Percentiles rank a stretch among this genome's conserved stretches.
Evolutionary conservation across 2,888 invertebrate species (phyloP).

Genomic region (Drosophila birchii): DNA sequence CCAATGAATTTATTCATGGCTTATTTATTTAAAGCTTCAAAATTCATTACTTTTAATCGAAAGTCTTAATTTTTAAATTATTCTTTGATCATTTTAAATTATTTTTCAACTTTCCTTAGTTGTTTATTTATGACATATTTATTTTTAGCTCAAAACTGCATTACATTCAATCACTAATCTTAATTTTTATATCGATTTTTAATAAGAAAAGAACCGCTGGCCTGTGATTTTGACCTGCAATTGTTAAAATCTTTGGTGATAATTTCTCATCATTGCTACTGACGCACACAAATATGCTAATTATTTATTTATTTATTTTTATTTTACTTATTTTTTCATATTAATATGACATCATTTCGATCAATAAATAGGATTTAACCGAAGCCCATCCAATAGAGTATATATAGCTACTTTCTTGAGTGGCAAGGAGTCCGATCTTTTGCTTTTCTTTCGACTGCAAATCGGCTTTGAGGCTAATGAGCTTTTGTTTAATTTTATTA

Average conservation of each 20-base stretch:
- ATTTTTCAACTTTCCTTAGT: background rate
- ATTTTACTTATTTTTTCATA: no score
- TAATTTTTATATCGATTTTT: background rate
- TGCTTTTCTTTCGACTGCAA: slow-evolving; percentile 45
- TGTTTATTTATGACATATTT: background rate
- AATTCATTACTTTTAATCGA: no score
- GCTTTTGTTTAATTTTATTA: slow-evolving; percentile 79
- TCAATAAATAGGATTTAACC: no score
- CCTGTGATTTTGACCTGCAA: background rate
- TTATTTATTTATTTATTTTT: background rate
- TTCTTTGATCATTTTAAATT: no score
- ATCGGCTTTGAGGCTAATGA: slow-evolving; percentile 66
- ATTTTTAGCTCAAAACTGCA: background rate
- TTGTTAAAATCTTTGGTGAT: background rate
- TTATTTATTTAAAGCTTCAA: no score
- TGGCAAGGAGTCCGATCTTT: slow-evolving; percentile 21
- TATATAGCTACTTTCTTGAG: background rate
- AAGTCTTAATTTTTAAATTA: no score
- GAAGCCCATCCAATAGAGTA: background rate
- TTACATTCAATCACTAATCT: background rate
- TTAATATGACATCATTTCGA: background rate
- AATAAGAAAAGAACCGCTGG: background rate
- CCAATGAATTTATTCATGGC: no score
- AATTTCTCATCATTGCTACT: background rate
- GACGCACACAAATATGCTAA: slow-evolving; percentile 1